A percentile compares a stretch with the other conserved stretches of the same genome.
Evolutionary conservation across 1,140 invertebrate species (phyloP).

Genomic region (Hypothenemus hampei): DNA sequence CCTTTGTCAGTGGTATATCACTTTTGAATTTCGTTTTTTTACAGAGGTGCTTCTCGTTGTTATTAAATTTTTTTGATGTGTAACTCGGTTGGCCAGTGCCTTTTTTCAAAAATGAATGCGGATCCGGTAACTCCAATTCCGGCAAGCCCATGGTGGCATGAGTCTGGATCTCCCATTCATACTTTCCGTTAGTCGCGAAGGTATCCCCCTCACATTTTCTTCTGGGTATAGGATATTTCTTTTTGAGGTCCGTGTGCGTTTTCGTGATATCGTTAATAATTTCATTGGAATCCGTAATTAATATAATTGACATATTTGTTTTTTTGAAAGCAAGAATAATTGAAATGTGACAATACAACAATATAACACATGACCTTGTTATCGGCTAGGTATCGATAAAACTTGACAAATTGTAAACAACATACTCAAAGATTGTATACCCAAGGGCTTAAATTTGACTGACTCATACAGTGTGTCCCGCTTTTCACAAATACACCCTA

Average conservation of each 20-base stretch:
- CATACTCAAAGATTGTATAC: no score
- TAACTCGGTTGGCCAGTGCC: constrained; percentile 40
- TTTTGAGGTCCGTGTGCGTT: constrained; percentile 27
- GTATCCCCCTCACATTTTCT: no score
- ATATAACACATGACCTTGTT: no score
- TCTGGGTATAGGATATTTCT: constrained; percentile 28
- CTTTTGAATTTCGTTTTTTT: constrained; percentile 16
- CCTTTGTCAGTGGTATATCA: constrained; percentile 15
- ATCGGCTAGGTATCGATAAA: no score
- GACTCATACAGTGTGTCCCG: no score
- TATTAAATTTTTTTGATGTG: background rate
- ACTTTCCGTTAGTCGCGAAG: no score
- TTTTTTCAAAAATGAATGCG: constrained; percentile 55
- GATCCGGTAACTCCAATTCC: constrained; percentile 50
- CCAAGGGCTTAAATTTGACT: no score
- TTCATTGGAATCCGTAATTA: constrained; percentile 49
- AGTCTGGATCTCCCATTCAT: constrained; percentile 10
- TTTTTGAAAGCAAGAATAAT: no score
- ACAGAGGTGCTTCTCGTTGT: constrained; percentile 6
- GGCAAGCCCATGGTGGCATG: constrained; percentile 58
- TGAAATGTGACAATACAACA: no score
- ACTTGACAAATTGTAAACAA: no score
- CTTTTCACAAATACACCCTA: no score
- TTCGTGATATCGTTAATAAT: constrained; percentile 47
- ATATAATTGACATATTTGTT: constrained; percentile 49